Evolutionary conservation across 2,797 vertebrate species (phyloP), one percentile per base, ranked within the genome.

Genomic region (Microctenopoma stevenorrisi): DNA sequence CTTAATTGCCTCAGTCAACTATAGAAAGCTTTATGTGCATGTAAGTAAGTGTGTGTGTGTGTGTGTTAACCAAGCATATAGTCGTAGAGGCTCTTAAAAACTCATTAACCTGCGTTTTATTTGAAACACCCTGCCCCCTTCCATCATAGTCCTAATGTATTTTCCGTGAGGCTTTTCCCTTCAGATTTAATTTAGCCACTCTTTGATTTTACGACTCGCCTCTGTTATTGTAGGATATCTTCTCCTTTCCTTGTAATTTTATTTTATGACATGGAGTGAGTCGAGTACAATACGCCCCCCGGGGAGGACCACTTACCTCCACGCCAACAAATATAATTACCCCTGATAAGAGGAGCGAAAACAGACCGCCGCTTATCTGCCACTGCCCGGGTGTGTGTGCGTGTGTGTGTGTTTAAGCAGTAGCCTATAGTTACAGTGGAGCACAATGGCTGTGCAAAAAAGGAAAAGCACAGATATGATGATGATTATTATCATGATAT

Each of bases 341-440:
- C 59, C 56, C 79, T 81, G 85, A 87, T 90, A 90, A 91, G 86
- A 91, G 82, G 74, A 91, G 86, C 76, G 92, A 95, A 95, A 96
- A 93, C 90, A 91, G 92, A 91, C 91, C 86, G 26, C 58, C 83
- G 86, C 93, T 96, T 95, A 94, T 96, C 95, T 95, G 70, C 78
- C 44, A 64, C 69, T 64, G 75, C 53, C 51, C 33, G 28, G 4
- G 28, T 30, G 28, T 30, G 28, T 30, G 28, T 30, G 28, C 5
- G 28, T 30, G 28, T 30, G 30, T 33, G 70, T 90, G 69, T 33
- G 30, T 50, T 64, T 64, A 9, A 15, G 33, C 51, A 46, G 62
- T 18, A n/a, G 44, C 44, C 44, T 93, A 91, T 92, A 94, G 92
- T 81, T n/a, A 16, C 33, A 53, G 37, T 76, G 47, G 49, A 72